Base-by-base conservation (phyloP, 2,888 invertebrate species). In the Beris chalybata region DNA sequence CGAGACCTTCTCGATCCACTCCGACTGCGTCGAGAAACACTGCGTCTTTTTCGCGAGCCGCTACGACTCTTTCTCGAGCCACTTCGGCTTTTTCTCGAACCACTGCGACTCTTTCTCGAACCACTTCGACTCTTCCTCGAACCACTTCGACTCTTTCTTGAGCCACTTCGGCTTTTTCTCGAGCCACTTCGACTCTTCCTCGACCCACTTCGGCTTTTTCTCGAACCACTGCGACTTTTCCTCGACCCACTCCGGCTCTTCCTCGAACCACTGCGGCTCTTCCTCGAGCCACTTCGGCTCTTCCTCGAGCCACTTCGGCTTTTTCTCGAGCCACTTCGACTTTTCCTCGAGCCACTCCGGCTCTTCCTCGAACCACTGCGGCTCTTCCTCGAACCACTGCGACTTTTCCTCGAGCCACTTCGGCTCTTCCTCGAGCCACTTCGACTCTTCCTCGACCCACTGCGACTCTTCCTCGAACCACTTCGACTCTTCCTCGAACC, bases 41-140 rank as follows among this genome's bases (percentile, higher is more conserved):
- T 76, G 53, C 73, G 74, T 1, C 78, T 77, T 48, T 75, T 74
- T 53, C 71, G 72, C 4, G 77, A 77, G 13, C 73, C 75, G 48
- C 71, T 74, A 7, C 73, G 68, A 2, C 73, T 73, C 55, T 65
- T 64, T 1, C 57, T 22, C 5, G 57, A 57, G 77, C 74, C 76
- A 72, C 76, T 76, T 5, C 76, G 74, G 2, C 78, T 77, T 48
- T 75, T 74, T 53, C 71, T 72, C 4, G 77, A 77, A 13, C 73
- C 75, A 50, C 71, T 74, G 6, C 73, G 68, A 2, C 73, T 73
- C 55, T 65, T 64, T 1, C 57, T 22, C 5, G 57, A 57, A 77
- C 74, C 76, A 72, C 76, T 76, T 5, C 76, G 72, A 31, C 77
- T 76, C 38, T 58, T 56, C 12, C 54, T 48, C 15, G 71, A 67